Evolutionary conservation across 53 echinoderm and acorn worm genomes (phyloP).

Genomic region (Arbacia lixula): DNA sequence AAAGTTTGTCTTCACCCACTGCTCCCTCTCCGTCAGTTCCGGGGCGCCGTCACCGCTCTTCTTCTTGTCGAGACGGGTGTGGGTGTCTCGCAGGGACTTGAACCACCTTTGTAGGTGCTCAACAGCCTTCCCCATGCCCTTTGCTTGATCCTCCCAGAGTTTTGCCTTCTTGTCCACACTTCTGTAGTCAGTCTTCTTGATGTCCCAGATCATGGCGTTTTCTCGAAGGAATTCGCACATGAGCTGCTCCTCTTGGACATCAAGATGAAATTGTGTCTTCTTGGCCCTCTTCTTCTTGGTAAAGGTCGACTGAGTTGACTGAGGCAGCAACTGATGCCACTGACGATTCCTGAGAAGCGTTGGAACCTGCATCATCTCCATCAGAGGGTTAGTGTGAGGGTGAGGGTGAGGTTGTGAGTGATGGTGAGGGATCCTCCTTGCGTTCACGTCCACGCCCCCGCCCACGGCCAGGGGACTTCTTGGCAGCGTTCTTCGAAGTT

Average conservation of each 20-base stretch:
- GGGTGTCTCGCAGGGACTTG: constrained; percentile 58
- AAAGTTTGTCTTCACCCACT: constrained; percentile 59
- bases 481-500: constrained; percentile 40
- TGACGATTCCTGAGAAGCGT: constrained; percentile 18
- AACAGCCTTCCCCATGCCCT: constrained; percentile 42
- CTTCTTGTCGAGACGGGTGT: constrained; percentile 61
- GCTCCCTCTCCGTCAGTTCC: constrained; percentile 55
- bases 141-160: constrained; percentile 49
- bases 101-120: constrained; percentile 57
- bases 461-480: constrained; percentile 27
- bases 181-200: constrained; percentile 30
- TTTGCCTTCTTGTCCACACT: constrained; percentile 37
- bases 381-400: constrained; percentile 31
- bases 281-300: constrained; percentile 51
- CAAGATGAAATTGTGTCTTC: constrained; percentile 7
- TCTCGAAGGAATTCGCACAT: constrained; percentile 31
- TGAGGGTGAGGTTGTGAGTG: constrained; percentile 6
- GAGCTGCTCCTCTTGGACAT: constrained; percentile 39
- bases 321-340: constrained; percentile 30
- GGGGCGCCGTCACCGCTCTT: constrained; percentile 60
- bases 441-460: constrained; percentile 25
- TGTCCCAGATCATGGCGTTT: constrained; percentile 30
- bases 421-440: constrained; percentile 37
- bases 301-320: constrained; percentile 11
- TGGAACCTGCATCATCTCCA: constrained; percentile 49